Conservation (phyloP, 2,888 invertebrate genomes). For the Cyrtodaria siliqua region DNA sequence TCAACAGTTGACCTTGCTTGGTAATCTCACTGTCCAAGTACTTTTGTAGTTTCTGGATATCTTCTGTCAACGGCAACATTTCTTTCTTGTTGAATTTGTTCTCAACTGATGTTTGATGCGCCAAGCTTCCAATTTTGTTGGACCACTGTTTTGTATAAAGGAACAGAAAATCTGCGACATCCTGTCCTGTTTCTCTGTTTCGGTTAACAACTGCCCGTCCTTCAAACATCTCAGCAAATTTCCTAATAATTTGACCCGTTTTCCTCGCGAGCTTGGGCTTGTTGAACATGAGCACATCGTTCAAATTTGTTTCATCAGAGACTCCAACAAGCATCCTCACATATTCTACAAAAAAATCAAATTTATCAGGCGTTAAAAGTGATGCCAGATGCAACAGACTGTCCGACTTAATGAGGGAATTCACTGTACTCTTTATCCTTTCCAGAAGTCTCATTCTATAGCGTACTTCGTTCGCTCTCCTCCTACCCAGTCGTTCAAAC, state of each 20-base stretch:
- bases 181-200: conserved; percentile 10
- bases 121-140: conserved; percentile 12
- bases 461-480: conserved; percentile 17
- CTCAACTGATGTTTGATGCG: conserved; percentile 20
- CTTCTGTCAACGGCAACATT: conserved; percentile 12
- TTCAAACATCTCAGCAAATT: conserved; percentile 25
- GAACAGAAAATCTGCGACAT: conserved; percentile 14
- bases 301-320: conserved; percentile 25
- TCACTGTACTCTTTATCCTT: conserved; percentile 11
- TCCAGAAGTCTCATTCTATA: conserved; percentile 31
- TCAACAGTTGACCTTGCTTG: neutral
- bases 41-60: conserved; percentile 4
- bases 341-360: conserved; percentile 16
- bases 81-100: conserved; percentile 15
- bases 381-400: conserved; percentile 2
- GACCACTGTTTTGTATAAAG: conserved; percentile 23
- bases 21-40: conserved; percentile 10
- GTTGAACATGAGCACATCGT: conserved; percentile 29
- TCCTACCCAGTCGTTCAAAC: conserved; percentile 24
- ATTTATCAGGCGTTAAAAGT: conserved; percentile 14
- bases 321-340: conserved; percentile 25
- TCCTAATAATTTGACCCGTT: conserved; percentile 14
- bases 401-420: neutral
- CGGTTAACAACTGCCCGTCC: conserved; percentile 10
- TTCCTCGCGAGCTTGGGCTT: conserved; percentile 25